Conservation (phyloP, 2,888 invertebrate species). For the Tenodera sinensis region DNA sequence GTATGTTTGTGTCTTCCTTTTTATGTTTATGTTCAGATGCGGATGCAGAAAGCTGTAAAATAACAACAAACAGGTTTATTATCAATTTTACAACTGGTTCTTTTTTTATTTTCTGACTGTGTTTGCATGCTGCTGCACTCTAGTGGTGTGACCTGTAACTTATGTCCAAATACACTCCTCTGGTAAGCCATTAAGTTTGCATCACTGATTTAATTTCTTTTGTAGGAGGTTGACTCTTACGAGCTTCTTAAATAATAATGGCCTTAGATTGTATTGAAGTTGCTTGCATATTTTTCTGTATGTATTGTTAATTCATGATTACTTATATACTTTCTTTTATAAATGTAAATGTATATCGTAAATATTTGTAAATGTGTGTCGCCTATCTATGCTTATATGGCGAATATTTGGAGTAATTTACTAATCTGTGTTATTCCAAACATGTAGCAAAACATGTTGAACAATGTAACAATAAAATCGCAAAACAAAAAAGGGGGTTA, state of each 20-base stretch:
- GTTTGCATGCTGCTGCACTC: constrained; percentile 41
- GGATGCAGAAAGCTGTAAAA: constrained; percentile 4
- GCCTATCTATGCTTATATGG: background rate
- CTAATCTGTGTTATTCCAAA: background rate
- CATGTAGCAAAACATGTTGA: background rate
- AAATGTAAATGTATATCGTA: background rate
- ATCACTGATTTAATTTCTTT: background rate
- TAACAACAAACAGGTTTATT: background rate
- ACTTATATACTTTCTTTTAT: background rate
- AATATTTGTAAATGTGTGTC: background rate
- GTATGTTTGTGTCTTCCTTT: background rate
- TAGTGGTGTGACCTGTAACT: constrained; percentile 49
- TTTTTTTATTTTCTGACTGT: constrained; percentile 26
- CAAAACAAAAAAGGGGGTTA: no score
- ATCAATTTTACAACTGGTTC: constrained; percentile 5
- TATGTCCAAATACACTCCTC: constrained; percentile 58
- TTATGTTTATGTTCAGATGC: constrained; percentile 1
- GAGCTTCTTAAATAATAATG: background rate
- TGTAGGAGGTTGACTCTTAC: background rate
- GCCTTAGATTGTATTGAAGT: background rate
- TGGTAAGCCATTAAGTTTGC: constrained; percentile 47
- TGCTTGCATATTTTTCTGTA: background rate
- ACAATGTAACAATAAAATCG: background rate
- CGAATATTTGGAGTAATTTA: background rate
- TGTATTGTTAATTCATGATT: background rate